Base-by-base conservation (phyloP, 2,888 invertebrate genomes). In the Xestia c-nigrum region DNA sequence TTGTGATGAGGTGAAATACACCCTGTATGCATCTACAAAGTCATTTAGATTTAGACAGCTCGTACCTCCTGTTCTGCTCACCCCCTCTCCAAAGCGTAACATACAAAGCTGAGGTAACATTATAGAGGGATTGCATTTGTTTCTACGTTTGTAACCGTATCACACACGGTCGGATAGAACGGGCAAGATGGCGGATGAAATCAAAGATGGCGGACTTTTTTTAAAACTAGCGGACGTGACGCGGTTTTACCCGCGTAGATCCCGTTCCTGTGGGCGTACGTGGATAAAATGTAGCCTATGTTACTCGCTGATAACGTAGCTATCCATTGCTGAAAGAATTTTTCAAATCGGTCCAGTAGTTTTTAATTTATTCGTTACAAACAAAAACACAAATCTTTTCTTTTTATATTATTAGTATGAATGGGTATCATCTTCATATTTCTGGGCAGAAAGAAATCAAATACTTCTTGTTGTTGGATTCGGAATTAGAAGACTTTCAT, bases 41-140 rank as follows among this genome's bases (percentile, higher is more conserved):
- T 38, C 73, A 24, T 65, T 75, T 3, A n/a, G 21, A 21, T 65
- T 75, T 3, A n/a, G 21, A 21, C n/a, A 24, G 46, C n/a, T 31
- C 16, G 7, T n/a, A 24, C 6, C 16, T 24, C 12, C 43, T 9
- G 21, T n/a, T 55, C 61, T 52, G 38, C 76, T 14, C 24, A 63
- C 40, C 40, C 74, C 9, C 24, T 61, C 19, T 31, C 40, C 31
- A 66, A 24, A 74, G 50, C 31, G 52, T 38, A 40, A 19, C 12
- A 21, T 43, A 46, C 77, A 47, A 65, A 57, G 65, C 47, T 31
- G 24, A 76, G 77, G 68, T 55, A 68, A 55, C 63, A 63, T 77
- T 76, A 68, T 63, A 16, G n/a, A 40, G 63, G 21, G 16, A 77
- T 77, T 76, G 68, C 52, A 77, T 77, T 77, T 77, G 76, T 76